Evolutionary conservation across 2,888 invertebrate genomes (phyloP), one percentile per base, ranked within the genome.

Genomic region (Oithona nana): DNA sequence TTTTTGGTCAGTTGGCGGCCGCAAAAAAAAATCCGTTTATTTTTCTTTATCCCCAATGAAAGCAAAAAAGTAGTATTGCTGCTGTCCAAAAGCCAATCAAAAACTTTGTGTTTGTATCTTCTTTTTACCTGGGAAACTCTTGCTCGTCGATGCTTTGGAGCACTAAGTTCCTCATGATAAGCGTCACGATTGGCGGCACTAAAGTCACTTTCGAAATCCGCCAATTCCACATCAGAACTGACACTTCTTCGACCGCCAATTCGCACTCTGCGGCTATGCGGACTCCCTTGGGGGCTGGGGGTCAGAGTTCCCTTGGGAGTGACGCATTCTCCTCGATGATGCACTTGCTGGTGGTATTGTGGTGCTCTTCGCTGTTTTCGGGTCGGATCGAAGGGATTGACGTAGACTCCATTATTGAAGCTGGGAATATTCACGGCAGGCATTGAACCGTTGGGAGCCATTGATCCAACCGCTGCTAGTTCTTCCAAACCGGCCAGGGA

Each of bases 401-500:
- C 68, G 66, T 72, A 72, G 68, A 71, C 71, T 65, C 63, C 61
- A 61, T 64, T 65, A 49, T 66, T 64, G 61, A 63, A 30, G 63
- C 54, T 52, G 20, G 22, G 68, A 69, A 57, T 67, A 66, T 59
- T 65, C 65, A 49, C 64, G 57, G 63, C 61, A 57, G 49, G 64
- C 65, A 56, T 66, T 30, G 68, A 68, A 51, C 70, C 70, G 63
- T 69, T 69, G 64, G 68, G 68, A 54, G 70, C 70, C 65, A 61
- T 60, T 31, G 62, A 62, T 16, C 62, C 62, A 1, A 26, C 29
- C 6, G 62, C 72, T 54, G 72, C 70, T 64, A 75, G 74, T n/a
- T 73, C 73, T n/a, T 74, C 72, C 61, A 76, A 68, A 68, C 77
- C 77, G 62, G 81, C 83, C 78, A 87, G 86, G 28, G 63, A 51